Percentiles rank a stretch among this genome's conserved stretches.
phyloP scores from a whole-genome alignment of 2,113 vertebrate genomes.

The Lipotes vexillifer region DNA sequence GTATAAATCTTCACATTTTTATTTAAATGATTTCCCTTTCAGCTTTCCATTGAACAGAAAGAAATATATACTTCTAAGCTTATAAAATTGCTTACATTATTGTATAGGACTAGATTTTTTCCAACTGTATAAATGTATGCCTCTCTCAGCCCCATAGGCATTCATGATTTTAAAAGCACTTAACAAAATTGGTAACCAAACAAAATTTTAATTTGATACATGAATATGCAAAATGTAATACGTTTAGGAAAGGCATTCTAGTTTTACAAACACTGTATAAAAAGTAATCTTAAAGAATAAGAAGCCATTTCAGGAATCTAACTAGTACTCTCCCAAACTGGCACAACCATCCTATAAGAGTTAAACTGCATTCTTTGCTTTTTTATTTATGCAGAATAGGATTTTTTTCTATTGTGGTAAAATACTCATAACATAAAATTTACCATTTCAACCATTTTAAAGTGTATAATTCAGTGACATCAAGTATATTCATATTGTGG shows the following conservation, averaged over 20 bases:
- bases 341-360: neutral
- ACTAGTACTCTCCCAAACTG: neutral
- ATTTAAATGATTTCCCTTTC: constrained; percentile 16
- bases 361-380: neutral
- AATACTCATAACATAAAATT: neutral
- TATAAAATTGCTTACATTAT: neutral
- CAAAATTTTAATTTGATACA: neutral
- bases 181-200: neutral
- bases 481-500: neutral
- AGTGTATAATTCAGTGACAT: neutral
- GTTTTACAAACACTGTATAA: neutral
- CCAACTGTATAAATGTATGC: neutral
- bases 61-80: neutral
- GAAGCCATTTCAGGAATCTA: neutral
- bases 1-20: constrained; percentile 42
- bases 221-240: neutral
- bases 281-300: neutral
- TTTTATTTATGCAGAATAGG: neutral
- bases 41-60: neutral
- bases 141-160: rapidly evolving
- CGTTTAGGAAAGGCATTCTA: neutral
- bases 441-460: neutral
- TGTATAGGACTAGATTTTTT: constrained; percentile 7
- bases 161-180: constrained; percentile 20
- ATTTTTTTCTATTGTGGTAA: neutral